Base-by-base conservation (phyloP, 2,797 vertebrate genomes). In the Liasis olivaceus region DNA sequence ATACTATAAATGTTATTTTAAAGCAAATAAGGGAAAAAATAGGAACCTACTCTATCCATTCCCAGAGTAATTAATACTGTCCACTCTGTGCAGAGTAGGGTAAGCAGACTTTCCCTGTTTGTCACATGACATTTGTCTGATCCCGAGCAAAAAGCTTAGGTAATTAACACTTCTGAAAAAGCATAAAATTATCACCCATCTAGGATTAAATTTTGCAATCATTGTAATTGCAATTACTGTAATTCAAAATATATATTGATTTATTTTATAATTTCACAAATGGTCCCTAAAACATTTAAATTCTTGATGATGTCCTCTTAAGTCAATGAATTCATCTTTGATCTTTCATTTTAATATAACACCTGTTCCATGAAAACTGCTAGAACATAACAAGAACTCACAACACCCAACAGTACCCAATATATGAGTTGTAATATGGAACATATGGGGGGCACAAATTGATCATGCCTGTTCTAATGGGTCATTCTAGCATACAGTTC, bases 91-190 rank as follows among this genome's bases (percentile, higher is more conserved):
- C 72, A 77, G 3, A 42, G 36, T 22, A 77, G 6, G 17, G 31
- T 77, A 22, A 77, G 36, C 72, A 77, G 36, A 77, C 8, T 77
- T 77, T 77, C 31, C 72, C 42, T 22, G 36, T 77, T 42, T 77
- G 8, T 77, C 31, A 11, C 36, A 42, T 91, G 51, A 54, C 51
- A 54, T 54, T 7, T 54, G 47, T 56, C 85, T 91, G 54, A 64
- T 31, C 58, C 3, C 87, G 64, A 58, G 17, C 89, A 90, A 93
- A 93, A 31, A 81, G 5, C 47, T 64, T 87, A 56, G 89, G 47
- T 63, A 90, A 90, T 90, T 87, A 90, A 87, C 85, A 90, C n/a
- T 88, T 36, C 58, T 81, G 59, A 59, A 93, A 81, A 64, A 60
- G 66, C 85, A 87, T 24, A 90, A 47, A 87, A 87, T 87, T 54